A percentile compares a stretch with the other conserved stretches of the same genome.
Evolutionary conservation across 2,888 invertebrate genomes (phyloP).

Genomic region (Hofmannophila pseudospretella): DNA sequence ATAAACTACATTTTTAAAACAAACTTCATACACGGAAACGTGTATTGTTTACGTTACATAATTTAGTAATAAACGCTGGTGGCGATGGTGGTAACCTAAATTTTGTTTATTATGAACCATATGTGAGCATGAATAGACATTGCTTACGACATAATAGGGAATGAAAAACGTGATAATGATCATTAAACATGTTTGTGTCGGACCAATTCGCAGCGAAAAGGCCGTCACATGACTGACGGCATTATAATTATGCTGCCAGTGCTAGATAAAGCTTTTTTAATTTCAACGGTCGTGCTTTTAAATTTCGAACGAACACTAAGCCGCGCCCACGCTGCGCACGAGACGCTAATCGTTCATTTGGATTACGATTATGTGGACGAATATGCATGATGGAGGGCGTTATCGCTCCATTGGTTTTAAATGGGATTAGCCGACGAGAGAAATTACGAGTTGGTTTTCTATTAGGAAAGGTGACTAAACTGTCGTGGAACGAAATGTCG

Average conservation of each 20-base stretch:
- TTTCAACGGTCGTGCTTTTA: conserved; percentile 15
- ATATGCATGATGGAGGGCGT: conserved; percentile 56
- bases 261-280: conserved; percentile 51
- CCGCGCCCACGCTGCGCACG: conserved; percentile 57
- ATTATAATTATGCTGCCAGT: conserved; percentile 52
- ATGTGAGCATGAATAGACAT: neutral
- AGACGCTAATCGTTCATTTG: conserved; percentile 64
- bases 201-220: conserved; percentile 40
- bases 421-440: conserved; percentile 53
- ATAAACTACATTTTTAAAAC: no score
- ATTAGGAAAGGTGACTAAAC: conserved; percentile 19
- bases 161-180: conserved; percentile 9
- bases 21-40: conserved; percentile 5
- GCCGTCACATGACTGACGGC: conserved; percentile 53
- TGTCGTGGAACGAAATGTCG: conserved; percentile 5
- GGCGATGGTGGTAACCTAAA: neutral
- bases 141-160: conserved; percentile 1
- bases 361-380: conserved; percentile 63
- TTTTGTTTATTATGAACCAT: conserved; percentile 5
- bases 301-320: conserved; percentile 44
- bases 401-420: conserved; percentile 62
- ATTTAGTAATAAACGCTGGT: neutral
- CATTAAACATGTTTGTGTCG: conserved; percentile 17
- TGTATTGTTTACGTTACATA: neutral
- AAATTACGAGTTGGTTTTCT: conserved; percentile 25